phyloP scores from a whole-genome alignment of 2,888 invertebrate genomes.

The Brenthis daphne region DNA sequence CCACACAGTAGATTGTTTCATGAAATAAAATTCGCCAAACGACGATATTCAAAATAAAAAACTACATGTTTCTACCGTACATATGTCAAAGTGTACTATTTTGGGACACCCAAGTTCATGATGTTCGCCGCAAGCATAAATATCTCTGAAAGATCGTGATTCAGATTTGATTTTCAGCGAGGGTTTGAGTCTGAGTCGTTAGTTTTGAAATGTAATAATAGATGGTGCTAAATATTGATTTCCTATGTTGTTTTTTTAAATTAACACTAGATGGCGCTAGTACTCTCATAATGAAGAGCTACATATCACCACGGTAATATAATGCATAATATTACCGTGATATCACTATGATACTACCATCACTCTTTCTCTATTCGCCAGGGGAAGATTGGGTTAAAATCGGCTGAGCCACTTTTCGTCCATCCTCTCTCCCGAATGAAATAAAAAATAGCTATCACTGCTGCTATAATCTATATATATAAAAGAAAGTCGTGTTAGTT shows the following conservation, averaged over 20 bases:
- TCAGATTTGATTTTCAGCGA: slow-evolving; percentile 45
- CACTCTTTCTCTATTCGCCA: too few relatives aligned
- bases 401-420: too few relatives aligned
- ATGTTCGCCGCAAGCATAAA: slow-evolving; percentile 62
- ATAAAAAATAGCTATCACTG: too few relatives aligned
- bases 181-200: slow-evolving; percentile 38
- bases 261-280: slow-evolving; percentile 32
- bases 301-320: too few relatives aligned
- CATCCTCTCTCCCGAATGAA: too few relatives aligned
- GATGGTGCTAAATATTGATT: slow-evolving; percentile 52
- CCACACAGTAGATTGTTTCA: slow-evolving; percentile 53
- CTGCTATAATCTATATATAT: too few relatives aligned
- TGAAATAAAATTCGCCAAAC: slow-evolving; percentile 63
- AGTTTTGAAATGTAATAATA: slow-evolving; percentile 34
- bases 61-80: slow-evolving; percentile 76
- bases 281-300: too few relatives aligned
- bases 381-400: too few relatives aligned
- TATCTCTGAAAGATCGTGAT: slow-evolving; percentile 50
- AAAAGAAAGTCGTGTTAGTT: too few relatives aligned
- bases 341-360: too few relatives aligned
- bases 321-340: too few relatives aligned
- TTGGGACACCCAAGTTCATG: slow-evolving; percentile 77
- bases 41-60: slow-evolving; percentile 73
- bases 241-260: not conserved
- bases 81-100: slow-evolving; percentile 81